phyloP scores from a whole-genome alignment of 2,113 vertebrate genomes.

The Pipa parva region DNA sequence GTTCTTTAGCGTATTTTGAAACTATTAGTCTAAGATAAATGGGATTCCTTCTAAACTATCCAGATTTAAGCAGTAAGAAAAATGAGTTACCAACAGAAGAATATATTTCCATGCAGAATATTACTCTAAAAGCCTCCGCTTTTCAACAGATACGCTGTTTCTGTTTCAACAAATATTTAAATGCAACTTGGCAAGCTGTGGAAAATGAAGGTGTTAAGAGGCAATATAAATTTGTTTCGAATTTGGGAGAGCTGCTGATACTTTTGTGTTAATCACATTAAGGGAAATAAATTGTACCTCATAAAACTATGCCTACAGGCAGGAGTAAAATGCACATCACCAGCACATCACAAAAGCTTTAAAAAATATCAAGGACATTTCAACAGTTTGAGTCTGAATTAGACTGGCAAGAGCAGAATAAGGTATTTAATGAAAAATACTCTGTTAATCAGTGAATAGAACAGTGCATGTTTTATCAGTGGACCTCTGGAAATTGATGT shows the following conservation, averaged over 20 bases:
- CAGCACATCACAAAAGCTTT: conserved; percentile 15
- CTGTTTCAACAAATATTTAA: conserved; percentile 26
- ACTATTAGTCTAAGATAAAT: too few relatives aligned
- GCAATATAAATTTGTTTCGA: conserved; percentile 19
- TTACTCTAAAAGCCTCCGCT: too few relatives aligned
- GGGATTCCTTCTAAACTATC: too few relatives aligned
- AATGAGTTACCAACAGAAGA: too few relatives aligned
- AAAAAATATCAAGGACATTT: conserved; percentile 8
- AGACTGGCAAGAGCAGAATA: background rate
- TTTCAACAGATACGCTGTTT: background rate
- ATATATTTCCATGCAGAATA: too few relatives aligned
- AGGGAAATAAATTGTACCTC: conserved; percentile 26
- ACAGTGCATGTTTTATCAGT: too few relatives aligned
- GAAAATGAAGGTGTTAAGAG: conserved; percentile 24
- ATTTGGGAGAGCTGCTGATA: conserved; percentile 33
- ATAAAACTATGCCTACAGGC: conserved; percentile 33
- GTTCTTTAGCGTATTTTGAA: too few relatives aligned
- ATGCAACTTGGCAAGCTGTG: conserved; percentile 3
- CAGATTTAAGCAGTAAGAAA: too few relatives aligned
- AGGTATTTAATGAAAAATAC: background rate
- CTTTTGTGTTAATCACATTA: conserved; percentile 41
- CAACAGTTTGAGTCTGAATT: background rate
- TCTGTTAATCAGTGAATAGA: background rate
- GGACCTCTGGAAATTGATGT: too few relatives aligned
- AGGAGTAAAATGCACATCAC: conserved; percentile 15